Evolutionary conservation across 2,797 vertebrate genomes (phyloP).

Genomic region (Melanotaenia boesemani): DNA sequence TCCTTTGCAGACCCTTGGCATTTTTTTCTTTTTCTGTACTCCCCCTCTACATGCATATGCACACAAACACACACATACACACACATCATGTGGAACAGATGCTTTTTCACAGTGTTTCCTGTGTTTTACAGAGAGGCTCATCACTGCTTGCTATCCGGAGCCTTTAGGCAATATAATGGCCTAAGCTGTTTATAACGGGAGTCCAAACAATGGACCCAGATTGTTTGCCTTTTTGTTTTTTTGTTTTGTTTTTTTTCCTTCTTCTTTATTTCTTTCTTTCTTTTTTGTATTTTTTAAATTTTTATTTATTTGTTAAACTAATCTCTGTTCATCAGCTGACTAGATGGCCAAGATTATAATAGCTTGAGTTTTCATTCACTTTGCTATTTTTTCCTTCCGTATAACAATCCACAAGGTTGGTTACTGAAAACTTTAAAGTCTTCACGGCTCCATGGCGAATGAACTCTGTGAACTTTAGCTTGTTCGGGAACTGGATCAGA

Average conservation of each 20-base stretch:
- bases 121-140: conserved; percentile 76
- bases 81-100: conserved; percentile 75
- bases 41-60: conserved; percentile 16
- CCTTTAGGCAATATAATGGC: conserved; percentile 71
- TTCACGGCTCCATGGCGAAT: conserved; percentile 12
- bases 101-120: conserved; percentile 79
- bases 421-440: conserved; percentile 21
- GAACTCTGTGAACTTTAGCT: conserved; percentile 43
- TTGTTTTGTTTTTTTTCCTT: conserved; percentile 24
- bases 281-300: background rate
- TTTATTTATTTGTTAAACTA: conserved; percentile 7
- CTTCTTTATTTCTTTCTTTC: conserved; percentile 32
- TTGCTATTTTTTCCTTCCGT: conserved; percentile 28
- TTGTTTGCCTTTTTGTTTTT: conserved; percentile 65
- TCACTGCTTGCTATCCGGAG: conserved; percentile 70
- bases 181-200: conserved; percentile 72
- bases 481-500: conserved; percentile 3
- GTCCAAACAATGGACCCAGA: conserved; percentile 71
- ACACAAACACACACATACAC: conserved; percentile 26
- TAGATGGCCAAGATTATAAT: conserved; percentile 73
- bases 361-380: conserved; percentile 64
- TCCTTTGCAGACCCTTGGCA: conserved; percentile 42
- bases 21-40: conserved; percentile 31
- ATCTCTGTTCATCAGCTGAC: conserved; percentile 78
- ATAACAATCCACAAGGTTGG: conserved; percentile 18